phyloP scores from a whole-genome alignment of 2,797 vertebrate species.

The Eremophila alpestris region DNA sequence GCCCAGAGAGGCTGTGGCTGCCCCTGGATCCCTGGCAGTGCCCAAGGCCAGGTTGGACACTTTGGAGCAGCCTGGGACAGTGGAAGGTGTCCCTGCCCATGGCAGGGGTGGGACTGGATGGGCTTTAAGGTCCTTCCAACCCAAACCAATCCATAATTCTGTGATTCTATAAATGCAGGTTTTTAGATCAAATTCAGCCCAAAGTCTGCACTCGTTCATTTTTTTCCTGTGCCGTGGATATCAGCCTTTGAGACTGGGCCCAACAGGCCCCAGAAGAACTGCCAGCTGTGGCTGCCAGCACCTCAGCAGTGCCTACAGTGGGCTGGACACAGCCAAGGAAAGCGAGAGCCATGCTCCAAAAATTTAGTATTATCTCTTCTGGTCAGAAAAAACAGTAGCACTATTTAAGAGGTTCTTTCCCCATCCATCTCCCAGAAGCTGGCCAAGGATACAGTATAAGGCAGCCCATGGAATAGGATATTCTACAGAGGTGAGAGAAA shows the following conservation, averaged over 20 bases:
- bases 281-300: background rate
- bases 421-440: background rate
- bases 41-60: background rate
- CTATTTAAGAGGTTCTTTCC: background rate
- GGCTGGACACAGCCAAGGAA: background rate
- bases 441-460: background rate
- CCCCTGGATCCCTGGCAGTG: background rate
- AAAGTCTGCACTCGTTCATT: background rate
- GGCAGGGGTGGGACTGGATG: accelerated
- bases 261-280: background rate
- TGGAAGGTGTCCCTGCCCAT: background rate
- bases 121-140: background rate
- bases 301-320: background rate
- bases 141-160: background rate
- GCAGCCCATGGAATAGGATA: background rate
- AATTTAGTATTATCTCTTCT: background rate
- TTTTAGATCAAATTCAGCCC: background rate
- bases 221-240: background rate
- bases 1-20: background rate
- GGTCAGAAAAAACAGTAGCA: background rate
- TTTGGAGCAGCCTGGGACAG: accelerated
- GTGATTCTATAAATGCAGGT: background rate
- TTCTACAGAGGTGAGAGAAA: background rate
- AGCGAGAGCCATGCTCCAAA: background rate
- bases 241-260: background rate